Conservation (phyloP, 2,113 vertebrate species). For the Dendropsophus ebraccatus region DNA sequence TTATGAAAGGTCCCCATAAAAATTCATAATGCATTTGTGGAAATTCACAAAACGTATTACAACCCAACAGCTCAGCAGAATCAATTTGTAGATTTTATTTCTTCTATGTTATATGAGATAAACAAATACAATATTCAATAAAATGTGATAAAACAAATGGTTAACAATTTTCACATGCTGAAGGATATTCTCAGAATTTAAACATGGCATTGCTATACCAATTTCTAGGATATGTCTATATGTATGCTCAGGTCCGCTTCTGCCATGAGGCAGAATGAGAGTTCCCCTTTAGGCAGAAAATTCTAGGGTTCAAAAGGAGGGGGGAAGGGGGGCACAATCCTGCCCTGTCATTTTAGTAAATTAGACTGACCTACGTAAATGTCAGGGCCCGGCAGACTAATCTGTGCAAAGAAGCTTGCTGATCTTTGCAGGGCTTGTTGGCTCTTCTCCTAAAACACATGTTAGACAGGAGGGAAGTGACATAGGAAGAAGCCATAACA, state of each 20-base stretch:
- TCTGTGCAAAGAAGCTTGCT: no score
- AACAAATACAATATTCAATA: background rate
- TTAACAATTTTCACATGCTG: background rate
- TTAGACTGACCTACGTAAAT: no score
- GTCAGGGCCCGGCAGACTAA: no score
- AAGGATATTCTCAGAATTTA: background rate
- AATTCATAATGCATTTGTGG: constrained; percentile 47
- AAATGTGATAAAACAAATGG: background rate
- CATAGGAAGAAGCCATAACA: no score
- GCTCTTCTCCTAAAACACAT: no score
- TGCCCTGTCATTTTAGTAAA: no score
- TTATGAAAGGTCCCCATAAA: constrained; percentile 44
- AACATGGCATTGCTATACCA: background rate
- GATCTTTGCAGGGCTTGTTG: no score
- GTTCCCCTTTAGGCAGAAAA: no score
- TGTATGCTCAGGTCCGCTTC: background rate
- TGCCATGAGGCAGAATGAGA: no score
- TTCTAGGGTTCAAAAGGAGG: no score
- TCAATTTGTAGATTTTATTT: background rate
- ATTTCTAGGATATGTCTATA: background rate
- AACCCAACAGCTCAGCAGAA: background rate
- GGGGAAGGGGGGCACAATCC: no score
- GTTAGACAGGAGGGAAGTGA: no score
- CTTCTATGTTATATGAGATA: background rate
- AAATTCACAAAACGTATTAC: constrained; percentile 4